A percentile compares a stretch with the other conserved stretches of the same genome.
These are phyloP conservation scores for Neoniphon sammara DNA, from an alignment of 2,797 vertebrate species.

Conservation along the genomic window DNA sequence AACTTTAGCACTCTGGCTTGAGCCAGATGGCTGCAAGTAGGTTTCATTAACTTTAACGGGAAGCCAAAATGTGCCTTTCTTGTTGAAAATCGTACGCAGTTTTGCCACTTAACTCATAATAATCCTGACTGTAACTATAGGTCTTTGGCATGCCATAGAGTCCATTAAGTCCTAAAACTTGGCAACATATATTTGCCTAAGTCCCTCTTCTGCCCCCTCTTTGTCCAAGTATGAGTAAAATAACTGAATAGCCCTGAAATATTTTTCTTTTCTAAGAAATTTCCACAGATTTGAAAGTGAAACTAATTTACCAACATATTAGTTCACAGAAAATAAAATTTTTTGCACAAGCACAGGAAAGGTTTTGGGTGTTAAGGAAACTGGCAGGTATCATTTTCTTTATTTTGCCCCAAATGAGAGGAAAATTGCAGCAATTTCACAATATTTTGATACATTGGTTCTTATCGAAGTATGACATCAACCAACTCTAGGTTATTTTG, in stretches of 20 bases:
- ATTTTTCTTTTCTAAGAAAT: neutral
- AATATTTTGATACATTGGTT: neutral
- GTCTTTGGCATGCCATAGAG: neutral
- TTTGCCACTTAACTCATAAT: neutral
- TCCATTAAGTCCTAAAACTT: neutral
- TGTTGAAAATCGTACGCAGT: neutral
- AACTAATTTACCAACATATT: constrained; percentile 1
- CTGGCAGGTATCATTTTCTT: constrained; percentile 3
- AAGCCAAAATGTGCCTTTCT: neutral
- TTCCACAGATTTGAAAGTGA: constrained; percentile 2
- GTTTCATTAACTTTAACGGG: neutral
- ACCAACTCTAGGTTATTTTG: neutral
- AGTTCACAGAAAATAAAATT: constrained; percentile 1
- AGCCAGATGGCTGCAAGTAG: neutral
- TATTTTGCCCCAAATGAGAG: constrained; percentile 14
- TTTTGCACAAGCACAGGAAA: constrained; percentile 3
- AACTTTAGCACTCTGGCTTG: neutral
- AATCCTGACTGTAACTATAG: neutral
- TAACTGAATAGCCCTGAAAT: neutral
- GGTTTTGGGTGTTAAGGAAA: neutral
- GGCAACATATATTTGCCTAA: constrained; percentile 1
- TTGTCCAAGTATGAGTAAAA: neutral
- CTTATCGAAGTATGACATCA: neutral
- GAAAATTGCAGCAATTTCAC: neutral
- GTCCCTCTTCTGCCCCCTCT: no score